Evolutionary conservation across 2,113 vertebrate genomes (phyloP), one percentile per base, ranked within the genome.

Genomic region (Brachyhypopomus occidentalis): DNA sequence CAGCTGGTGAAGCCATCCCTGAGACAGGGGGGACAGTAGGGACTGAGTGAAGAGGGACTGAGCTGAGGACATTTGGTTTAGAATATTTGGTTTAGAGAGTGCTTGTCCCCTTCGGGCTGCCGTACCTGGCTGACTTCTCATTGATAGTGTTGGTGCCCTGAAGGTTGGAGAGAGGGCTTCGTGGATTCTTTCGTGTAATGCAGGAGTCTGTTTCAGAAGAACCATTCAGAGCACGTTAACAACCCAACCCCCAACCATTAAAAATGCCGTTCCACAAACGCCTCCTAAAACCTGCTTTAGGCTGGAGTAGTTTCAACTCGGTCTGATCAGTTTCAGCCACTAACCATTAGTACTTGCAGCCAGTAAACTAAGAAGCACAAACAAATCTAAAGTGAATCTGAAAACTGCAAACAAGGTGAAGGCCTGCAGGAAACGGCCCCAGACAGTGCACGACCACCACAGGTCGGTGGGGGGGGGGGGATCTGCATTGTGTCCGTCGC

Each of bases 131-230:
- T 0, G 90, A 88, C 82, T 91, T 96, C 85, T 98, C 96, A 20
- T 95, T 94, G 87, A 96, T 88, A 77, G 95, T 92, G 84, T 98
- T 98, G 89, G 92, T 93, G 69, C 97, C 96, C 86, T 98, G 98
- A 25, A 98, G 94, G 90, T 98, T 96, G 2, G 98, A 99, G 75
- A 98, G 94, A 0, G 96, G 96, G 0, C 94, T 95, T 19, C 96
- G 94, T 0, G 96, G 96, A 88, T 89, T 96, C 90, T 93, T 98
- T 41, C 97, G 91, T 81, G 93, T 89, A 89, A 95, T 94, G 94
- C 92, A 88, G 78, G 81, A 73, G 69, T 77, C 84, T 85, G 81
- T 63, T 34, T 79, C 17, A 78, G 30, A 12, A 77, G 11, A 82
- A 11, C 45, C 45, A 52, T 27, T 16, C 0, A 62, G 1, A 73